phyloP scores from a whole-genome alignment of 2,113 vertebrate genomes.

The Prinia subflava region DNA sequence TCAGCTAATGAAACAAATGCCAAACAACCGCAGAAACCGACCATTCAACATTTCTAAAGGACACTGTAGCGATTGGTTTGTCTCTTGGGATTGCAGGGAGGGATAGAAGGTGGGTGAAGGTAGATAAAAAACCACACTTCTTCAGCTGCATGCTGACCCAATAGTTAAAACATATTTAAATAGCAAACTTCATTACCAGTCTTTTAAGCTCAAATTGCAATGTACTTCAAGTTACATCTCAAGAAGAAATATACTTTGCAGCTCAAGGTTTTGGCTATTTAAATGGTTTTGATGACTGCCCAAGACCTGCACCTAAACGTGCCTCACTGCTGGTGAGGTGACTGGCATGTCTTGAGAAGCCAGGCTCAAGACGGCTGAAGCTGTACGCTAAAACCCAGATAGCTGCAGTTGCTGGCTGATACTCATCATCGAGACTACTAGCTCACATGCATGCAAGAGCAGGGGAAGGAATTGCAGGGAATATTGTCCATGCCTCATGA shows the following conservation, averaged over 20 bases:
- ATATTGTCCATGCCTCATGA: accelerated
- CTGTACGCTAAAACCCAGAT: accelerated
- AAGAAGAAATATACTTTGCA: not conserved
- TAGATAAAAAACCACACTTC: not conserved
- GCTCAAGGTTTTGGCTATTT: not conserved
- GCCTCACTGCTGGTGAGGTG: accelerated
- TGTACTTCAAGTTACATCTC: not conserved
- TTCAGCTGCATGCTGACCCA: not conserved
- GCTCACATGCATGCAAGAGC: accelerated
- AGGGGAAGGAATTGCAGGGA: not conserved
- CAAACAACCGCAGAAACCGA: accelerated
- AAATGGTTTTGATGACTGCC: not conserved
- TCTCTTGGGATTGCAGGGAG: not conserved
- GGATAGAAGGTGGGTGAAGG: not conserved
- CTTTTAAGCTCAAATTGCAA: not conserved
- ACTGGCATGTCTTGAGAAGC: not conserved
- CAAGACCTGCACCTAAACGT: accelerated
- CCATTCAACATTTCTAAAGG: accelerated
- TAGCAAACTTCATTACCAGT: not conserved
- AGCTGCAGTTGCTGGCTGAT: accelerated
- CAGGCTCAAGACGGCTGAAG: too few species aligned
- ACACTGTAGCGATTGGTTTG: accelerated
- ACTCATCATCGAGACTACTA: accelerated
- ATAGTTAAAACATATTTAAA: not conserved
- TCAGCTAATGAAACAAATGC: not conserved